Percentiles rank a stretch among this genome's conserved stretches.
Conservation (phyloP, 2,888 invertebrate species). For the Pollenia amentaria region DNA sequence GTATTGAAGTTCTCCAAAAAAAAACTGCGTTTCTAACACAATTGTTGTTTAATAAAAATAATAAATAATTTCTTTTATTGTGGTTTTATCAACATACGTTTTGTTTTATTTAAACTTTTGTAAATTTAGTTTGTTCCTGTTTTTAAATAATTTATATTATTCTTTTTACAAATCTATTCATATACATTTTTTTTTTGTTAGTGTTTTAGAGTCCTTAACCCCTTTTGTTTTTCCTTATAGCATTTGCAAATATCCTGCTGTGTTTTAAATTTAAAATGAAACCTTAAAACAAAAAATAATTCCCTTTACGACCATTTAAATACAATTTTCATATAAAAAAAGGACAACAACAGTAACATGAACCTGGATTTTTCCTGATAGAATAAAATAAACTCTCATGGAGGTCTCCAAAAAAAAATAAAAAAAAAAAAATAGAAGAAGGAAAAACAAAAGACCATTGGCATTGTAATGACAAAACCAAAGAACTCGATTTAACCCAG, state of each 20-base stretch:
- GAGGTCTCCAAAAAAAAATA: constrained; percentile 51
- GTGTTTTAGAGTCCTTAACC: constrained; percentile 31
- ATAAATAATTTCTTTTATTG: constrained; percentile 24
- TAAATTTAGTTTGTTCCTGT: not conserved
- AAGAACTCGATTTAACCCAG: constrained; percentile 58
- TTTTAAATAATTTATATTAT: constrained; percentile 1
- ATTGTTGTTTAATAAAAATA: constrained; percentile 5
- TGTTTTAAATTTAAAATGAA: constrained; percentile 51
- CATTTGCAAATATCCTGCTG: constrained; percentile 40
- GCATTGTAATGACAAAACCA: constrained; percentile 57
- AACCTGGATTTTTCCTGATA: constrained; percentile 70
- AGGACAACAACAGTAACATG: constrained; percentile 69
- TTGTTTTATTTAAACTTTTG: constrained; percentile 6
- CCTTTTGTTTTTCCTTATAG: constrained; percentile 28
- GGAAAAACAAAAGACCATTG: constrained; percentile 43
- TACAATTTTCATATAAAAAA: constrained; percentile 66
- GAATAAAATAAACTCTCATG: constrained; percentile 74
- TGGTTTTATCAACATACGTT: constrained; percentile 34
- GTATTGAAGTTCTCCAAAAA: constrained; percentile 25
- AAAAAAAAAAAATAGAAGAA: not conserved
- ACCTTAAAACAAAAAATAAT: constrained; percentile 62
- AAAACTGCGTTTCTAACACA: constrained; percentile 19
- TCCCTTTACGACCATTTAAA: constrained; percentile 72
- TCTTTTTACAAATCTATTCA: not conserved
- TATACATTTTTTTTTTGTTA: no score